Evolutionary conservation across 2,797 vertebrate species (phyloP).

Genomic region (Pampus argenteus): DNA sequence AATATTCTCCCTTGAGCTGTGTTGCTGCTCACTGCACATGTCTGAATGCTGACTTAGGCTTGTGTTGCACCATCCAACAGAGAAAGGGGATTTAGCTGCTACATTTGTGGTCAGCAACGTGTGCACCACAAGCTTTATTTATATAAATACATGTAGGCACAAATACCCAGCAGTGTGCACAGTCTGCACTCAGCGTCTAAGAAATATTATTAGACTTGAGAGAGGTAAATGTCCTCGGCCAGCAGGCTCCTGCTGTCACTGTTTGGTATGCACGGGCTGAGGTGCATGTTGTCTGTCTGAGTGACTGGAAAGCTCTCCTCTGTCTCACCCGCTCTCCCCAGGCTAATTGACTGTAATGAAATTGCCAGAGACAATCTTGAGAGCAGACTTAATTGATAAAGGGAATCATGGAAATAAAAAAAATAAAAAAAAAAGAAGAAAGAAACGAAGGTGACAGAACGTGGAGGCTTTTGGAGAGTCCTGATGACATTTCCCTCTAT

Average conservation of each 20-base stretch:
- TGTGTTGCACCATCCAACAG: conserved; percentile 17
- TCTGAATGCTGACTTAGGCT: conserved; percentile 34
- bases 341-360: conserved; percentile 84
- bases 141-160: conserved; percentile 12
- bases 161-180: conserved; percentile 19
- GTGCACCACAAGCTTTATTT: conserved; percentile 19
- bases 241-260: conserved; percentile 43
- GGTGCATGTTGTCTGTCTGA: conserved; percentile 48
- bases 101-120: conserved; percentile 21
- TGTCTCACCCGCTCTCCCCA: conserved; percentile 49
- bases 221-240: conserved; percentile 52
- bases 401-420: conserved; percentile 61
- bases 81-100: conserved; percentile 14
- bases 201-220: conserved; percentile 54
- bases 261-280: conserved; percentile 62
- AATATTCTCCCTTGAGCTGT: too few species aligned
- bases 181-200: conserved; percentile 7
- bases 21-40: conserved; percentile 7
- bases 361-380: conserved; percentile 76
- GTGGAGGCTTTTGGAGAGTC: conserved; percentile 50
- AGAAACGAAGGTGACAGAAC: conserved; percentile 58
- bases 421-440: conserved; percentile 50
- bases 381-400: conserved; percentile 77
- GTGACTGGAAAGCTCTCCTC: conserved; percentile 42
- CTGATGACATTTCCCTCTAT: conserved; percentile 72